phyloP scores from a whole-genome alignment of 2,113 vertebrate species.

The Aphelocoma coerulescens region DNA sequence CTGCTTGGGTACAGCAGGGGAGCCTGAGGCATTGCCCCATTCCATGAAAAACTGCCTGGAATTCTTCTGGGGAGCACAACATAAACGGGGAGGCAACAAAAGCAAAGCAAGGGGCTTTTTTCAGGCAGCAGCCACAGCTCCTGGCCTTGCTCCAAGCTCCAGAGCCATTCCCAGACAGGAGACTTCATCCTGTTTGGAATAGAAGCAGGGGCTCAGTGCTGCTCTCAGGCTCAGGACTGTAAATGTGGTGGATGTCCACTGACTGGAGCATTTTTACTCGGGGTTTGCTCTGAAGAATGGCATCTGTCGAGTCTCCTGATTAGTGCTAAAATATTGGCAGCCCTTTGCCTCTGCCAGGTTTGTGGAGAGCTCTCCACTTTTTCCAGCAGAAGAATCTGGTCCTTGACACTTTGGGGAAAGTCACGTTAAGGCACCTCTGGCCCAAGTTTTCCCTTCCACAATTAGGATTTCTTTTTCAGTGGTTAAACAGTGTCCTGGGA shows the following conservation, averaged over 20 bases:
- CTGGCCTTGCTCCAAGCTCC: not conserved
- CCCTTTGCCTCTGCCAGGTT: not conserved
- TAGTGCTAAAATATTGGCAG: not conserved
- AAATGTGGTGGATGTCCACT: not conserved
- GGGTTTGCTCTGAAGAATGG: not conserved
- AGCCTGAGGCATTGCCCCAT: not conserved
- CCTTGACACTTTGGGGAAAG: not conserved
- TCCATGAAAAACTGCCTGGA: not conserved
- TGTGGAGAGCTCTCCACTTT: not conserved
- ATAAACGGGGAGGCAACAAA: not conserved
- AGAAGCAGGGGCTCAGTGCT: not conserved
- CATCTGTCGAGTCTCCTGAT: not conserved
- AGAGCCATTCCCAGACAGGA: conserved; percentile 21
- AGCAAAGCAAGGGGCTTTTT: not conserved
- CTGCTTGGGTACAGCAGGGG: not conserved
- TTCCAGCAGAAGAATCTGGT: not conserved
- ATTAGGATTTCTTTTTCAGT: not conserved
- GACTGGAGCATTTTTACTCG: not conserved
- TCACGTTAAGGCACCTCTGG: not conserved
- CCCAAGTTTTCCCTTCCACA: accelerated
- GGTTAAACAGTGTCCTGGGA: not conserved
- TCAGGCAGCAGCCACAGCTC: not conserved
- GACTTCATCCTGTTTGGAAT: conserved; percentile 7
- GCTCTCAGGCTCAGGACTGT: not conserved
- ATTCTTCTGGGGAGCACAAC: not conserved